A percentile compares a stretch with the other conserved stretches of the same genome.
Conservation (phyloP, 2,888 invertebrate species). For the Cheiracanthium punctorium region DNA sequence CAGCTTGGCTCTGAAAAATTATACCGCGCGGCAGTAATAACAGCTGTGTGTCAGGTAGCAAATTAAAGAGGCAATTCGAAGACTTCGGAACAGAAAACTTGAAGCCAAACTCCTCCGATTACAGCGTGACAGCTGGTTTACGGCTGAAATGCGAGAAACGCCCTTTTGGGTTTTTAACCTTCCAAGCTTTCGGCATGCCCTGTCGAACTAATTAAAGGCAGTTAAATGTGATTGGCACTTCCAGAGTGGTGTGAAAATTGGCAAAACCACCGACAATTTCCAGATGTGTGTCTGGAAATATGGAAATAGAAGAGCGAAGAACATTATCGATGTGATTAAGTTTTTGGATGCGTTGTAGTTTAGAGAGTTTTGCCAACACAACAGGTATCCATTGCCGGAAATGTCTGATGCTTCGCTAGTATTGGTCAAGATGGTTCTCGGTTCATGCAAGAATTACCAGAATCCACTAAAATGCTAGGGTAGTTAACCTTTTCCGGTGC, state of each 20-base stretch:
- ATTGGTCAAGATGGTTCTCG: too few species aligned
- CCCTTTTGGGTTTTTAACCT: slow-evolving; percentile 26
- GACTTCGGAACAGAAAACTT: slow-evolving; percentile 22
- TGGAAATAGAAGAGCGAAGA: too few species aligned
- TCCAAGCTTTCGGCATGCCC: slow-evolving; percentile 13
- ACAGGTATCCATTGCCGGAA: too few species aligned
- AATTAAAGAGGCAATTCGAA: slow-evolving; percentile 40
- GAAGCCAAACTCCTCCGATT: slow-evolving; percentile 27
- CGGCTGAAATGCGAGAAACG: slow-evolving; percentile 34
- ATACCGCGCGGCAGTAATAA: background rate
- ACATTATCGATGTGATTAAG: too few species aligned
- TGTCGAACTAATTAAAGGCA: slow-evolving; percentile 8
- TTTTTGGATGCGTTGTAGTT: too few species aligned
- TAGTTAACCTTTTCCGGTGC: too few species aligned
- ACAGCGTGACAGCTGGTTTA: slow-evolving; percentile 48
- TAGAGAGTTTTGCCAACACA: too few species aligned
- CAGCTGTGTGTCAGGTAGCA: slow-evolving; percentile 49
- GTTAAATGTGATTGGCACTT: background rate
- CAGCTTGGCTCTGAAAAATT: background rate
- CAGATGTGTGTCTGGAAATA: too few species aligned
- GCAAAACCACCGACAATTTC: background rate
- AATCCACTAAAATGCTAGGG: too few species aligned
- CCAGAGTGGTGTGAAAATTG: background rate
- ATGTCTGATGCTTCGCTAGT: too few species aligned
- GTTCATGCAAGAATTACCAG: too few species aligned